Conservation (phyloP, 2,113 vertebrate genomes). For the Loxodonta africana region DNA sequence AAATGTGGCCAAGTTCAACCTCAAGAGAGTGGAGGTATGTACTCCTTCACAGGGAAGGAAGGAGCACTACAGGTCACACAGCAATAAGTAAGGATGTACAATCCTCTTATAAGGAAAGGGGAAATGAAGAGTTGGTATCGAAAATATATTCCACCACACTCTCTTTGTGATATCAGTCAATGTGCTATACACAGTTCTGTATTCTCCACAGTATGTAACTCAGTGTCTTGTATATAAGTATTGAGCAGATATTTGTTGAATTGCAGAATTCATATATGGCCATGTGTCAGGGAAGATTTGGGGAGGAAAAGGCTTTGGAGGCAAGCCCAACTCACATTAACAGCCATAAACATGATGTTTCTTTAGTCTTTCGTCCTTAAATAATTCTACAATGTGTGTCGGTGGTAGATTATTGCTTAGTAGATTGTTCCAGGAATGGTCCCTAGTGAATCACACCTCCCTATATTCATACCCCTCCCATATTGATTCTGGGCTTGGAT, state of each 20-base stretch:
- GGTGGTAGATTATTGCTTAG: not conserved
- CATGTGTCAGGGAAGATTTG: not conserved
- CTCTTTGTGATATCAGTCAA: not conserved
- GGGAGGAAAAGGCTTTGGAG: not conserved
- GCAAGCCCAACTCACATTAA: not conserved
- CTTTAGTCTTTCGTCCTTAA: not conserved
- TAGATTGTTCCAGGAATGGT: not conserved
- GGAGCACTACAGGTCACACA: not conserved
- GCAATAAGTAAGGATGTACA: not conserved
- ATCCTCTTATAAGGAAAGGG: not conserved
- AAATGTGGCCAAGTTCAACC: not conserved
- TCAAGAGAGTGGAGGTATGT: not conserved
- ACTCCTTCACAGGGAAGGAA: not conserved
- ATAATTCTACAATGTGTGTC: not conserved
- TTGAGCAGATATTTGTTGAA: not conserved
- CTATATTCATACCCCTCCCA: not conserved
- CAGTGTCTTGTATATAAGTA: not conserved
- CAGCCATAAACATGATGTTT: not conserved
- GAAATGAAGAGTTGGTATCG: not conserved
- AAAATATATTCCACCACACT: not conserved
- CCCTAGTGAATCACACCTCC: not conserved
- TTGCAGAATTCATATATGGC: not conserved
- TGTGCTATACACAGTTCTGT: not conserved
- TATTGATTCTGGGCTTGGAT: not conserved
- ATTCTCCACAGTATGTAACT: not conserved